Percentiles rank a stretch among this genome's conserved stretches.
Conservation (phyloP, 2,797 vertebrate species). For the Neosilurus mollespiculum region DNA sequence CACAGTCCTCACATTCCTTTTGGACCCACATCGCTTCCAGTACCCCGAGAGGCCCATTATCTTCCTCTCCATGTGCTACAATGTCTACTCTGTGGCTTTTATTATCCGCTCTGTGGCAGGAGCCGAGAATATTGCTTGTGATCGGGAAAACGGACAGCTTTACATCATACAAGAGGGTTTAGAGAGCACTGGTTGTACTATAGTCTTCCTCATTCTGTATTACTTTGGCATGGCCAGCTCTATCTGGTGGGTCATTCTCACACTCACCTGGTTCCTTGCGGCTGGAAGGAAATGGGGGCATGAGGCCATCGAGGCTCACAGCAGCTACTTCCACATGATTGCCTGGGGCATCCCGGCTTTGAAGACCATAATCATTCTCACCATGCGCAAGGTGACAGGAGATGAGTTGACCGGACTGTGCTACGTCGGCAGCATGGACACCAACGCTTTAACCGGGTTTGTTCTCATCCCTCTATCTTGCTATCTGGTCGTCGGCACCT, state of each 20-base stretch:
- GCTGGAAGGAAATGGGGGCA: conserved; percentile 89
- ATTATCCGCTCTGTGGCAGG: conserved; percentile 82
- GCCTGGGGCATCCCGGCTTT: conserved; percentile 88
- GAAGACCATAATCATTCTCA: conserved; percentile 84
- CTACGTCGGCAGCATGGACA: conserved; percentile 81
- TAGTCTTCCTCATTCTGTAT: conserved; percentile 85
- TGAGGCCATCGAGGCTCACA: conserved; percentile 85
- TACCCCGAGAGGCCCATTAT: conserved; percentile 88
- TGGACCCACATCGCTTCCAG: conserved; percentile 85
- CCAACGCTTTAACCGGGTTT: conserved; percentile 77
- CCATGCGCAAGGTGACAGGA: conserved; percentile 83
- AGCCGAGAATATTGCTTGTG: conserved; percentile 82
- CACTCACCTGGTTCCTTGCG: conserved; percentile 86
- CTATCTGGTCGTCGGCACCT: conserved; percentile 84
- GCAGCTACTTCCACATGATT: conserved; percentile 86
- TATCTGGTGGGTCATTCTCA: conserved; percentile 87
- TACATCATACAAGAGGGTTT: conserved; percentile 85
- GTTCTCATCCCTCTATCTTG: conserved; percentile 83
- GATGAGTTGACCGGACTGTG: conserved; percentile 86
- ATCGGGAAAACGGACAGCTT: conserved; percentile 79
- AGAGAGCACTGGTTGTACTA: conserved; percentile 84
- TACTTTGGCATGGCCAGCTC: conserved; percentile 89
- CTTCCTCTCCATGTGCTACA: conserved; percentile 90
- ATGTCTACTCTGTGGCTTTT: conserved; percentile 84
- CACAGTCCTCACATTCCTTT: conserved; percentile 84